phyloP scores from a whole-genome alignment of 2,113 vertebrate genomes.

The Stigmatopora nigra region DNA sequence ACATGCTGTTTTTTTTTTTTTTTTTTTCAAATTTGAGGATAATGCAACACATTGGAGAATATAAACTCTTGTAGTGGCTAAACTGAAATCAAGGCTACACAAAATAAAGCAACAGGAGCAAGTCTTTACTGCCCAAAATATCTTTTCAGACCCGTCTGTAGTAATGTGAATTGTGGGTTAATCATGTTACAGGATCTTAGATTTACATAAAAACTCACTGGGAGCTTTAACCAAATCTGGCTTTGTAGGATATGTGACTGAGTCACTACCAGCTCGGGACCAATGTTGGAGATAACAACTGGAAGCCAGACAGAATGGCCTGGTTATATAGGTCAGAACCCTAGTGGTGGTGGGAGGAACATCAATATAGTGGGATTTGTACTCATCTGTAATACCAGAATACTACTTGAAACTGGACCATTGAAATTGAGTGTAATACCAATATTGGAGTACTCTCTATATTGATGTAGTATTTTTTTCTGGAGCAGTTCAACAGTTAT shows the following conservation, averaged over 20 bases:
- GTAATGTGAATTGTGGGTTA: slow-evolving; percentile 13
- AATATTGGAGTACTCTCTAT: slow-evolving; percentile 29
- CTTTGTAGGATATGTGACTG: slow-evolving; percentile 30
- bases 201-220: slow-evolving; percentile 18
- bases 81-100: background rate
- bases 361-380: slow-evolving; percentile 12
- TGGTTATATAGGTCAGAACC: slow-evolving; percentile 46
- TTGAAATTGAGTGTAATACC: background rate
- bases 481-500: slow-evolving; percentile 46
- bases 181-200: slow-evolving; percentile 21
- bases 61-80: slow-evolving; percentile 15
- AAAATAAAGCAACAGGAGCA: background rate
- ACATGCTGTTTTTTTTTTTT: slow-evolving; percentile 21
- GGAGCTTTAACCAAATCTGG: slow-evolving; percentile 52
- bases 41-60: slow-evolving; percentile 12
- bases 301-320: slow-evolving; percentile 37
- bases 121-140: background rate
- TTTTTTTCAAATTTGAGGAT: slow-evolving; percentile 15
- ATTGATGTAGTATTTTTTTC: slow-evolving; percentile 30
- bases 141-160: slow-evolving; percentile 5
- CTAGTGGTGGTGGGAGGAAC: slow-evolving; percentile 15
- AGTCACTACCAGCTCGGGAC: slow-evolving; percentile 27
- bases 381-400: slow-evolving; percentile 5
- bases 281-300: slow-evolving; percentile 21
- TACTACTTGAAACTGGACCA: background rate